phyloP scores from a whole-genome alignment of 2,888 invertebrate species.

The Apodemia mormo region DNA sequence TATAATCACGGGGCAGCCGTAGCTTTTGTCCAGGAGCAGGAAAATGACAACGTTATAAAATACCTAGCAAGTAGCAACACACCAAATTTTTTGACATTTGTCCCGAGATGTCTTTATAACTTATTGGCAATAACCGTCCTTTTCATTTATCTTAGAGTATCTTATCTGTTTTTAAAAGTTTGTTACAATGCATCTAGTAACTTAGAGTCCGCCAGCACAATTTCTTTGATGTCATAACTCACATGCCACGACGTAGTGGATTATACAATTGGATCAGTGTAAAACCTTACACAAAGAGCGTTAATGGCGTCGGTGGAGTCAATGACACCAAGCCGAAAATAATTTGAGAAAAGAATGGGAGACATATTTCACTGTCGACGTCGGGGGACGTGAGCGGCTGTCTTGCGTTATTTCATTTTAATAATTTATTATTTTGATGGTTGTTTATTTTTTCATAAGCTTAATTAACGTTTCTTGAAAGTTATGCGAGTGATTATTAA shows the following conservation, averaged over 20 bases:
- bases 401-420: constrained; percentile 16
- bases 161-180: neutral
- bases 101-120: neutral
- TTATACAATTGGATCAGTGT: constrained; percentile 14
- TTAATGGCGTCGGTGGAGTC: constrained; percentile 44
- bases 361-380: constrained; percentile 55
- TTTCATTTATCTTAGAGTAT: neutral
- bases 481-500: neutral
- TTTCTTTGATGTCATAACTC: neutral
- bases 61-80: too few species aligned
- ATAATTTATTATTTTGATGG: constrained; percentile 19
- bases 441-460: constrained; percentile 11
- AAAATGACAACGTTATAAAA: too few species aligned
- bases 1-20: too few species aligned
- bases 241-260: constrained; percentile 2
- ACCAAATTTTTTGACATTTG: neutral
- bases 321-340: constrained; percentile 55
- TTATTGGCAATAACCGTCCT: neutral
- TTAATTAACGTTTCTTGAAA: constrained; percentile 5
- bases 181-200: neutral
- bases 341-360: constrained; percentile 52
- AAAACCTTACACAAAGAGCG: neutral
- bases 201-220: neutral
- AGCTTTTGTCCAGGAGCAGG: too few species aligned
- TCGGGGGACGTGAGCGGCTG: constrained; percentile 21